These are phyloP conservation scores for Lepidochrysops patricia DNA, from an alignment of 2,888 invertebrate species.

Conservation along the genomic window DNA sequence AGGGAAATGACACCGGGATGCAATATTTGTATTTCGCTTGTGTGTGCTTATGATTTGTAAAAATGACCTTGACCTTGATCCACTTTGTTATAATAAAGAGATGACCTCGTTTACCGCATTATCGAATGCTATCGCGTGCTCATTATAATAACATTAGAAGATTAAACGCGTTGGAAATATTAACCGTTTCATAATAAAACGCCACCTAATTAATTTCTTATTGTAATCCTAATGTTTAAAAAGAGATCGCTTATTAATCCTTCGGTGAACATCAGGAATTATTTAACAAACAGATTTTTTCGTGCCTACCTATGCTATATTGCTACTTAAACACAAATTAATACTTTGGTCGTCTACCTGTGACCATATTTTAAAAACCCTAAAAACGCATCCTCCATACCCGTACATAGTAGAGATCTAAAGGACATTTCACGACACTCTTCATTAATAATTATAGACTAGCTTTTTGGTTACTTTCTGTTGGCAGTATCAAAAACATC, in stretches of 20 bases:
- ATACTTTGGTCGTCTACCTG: too few relatives aligned
- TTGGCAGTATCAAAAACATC: too few relatives aligned
- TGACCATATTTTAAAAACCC: too few relatives aligned
- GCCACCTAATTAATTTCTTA: conserved; percentile 12
- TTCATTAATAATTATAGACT: too few relatives aligned
- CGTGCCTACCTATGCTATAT: too few relatives aligned
- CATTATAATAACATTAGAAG: conserved; percentile 54
- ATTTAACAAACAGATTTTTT: too few relatives aligned
- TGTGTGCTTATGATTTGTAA: conserved; percentile 67
- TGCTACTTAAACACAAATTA: too few relatives aligned
- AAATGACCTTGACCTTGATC: conserved; percentile 75
- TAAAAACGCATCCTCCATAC: too few relatives aligned
- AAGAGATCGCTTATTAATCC: not conserved
- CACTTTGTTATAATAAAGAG: conserved; percentile 66
- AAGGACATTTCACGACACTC: too few relatives aligned
- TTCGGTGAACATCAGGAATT: not conserved
- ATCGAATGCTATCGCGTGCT: conserved; percentile 57
- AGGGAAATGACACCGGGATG: conserved; percentile 38
- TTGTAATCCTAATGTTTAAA: not conserved
- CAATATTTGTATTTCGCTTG: conserved; percentile 59
- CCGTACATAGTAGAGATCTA: too few relatives aligned
- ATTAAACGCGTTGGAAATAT: conserved; percentile 33
- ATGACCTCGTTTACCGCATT: conserved; percentile 70
- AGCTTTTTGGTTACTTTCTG: too few relatives aligned
- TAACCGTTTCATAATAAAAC: conserved; percentile 28